Conservation (phyloP, 2,113 vertebrate species). For the Odobenus rosmarus region DNA sequence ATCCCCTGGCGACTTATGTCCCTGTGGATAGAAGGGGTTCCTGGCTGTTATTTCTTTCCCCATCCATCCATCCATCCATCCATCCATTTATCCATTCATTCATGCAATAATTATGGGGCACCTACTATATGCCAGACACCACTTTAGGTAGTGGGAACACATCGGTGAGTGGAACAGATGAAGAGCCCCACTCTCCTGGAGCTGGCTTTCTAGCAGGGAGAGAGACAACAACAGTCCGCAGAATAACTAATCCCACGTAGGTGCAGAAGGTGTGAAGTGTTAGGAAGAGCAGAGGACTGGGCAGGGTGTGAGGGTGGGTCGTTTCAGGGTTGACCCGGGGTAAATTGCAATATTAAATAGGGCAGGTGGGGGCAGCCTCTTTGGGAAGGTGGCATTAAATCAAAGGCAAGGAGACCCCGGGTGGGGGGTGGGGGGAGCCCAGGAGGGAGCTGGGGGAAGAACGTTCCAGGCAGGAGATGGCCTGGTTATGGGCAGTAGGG, state of each 20-base stretch:
- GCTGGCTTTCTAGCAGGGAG: not conserved
- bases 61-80: not conserved
- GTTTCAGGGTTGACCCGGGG: not conserved
- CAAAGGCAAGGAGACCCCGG: not conserved
- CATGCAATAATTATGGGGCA: not conserved
- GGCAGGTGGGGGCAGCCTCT: not conserved
- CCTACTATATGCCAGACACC: not conserved
- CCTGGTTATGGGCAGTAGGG: not conserved
- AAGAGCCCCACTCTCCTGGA: not conserved
- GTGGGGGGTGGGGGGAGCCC: too few relatives aligned
- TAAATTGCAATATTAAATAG: not conserved
- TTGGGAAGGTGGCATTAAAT: not conserved
- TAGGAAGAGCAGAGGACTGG: rapidly evolving
- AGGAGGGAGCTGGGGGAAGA: not conserved
- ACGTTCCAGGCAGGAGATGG: not conserved
- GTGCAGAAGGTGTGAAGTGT: not conserved
- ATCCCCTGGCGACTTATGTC: not conserved
- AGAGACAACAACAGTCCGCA: not conserved
- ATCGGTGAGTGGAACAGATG: not conserved
- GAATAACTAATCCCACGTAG: rapidly evolving
- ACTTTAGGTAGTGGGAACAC: not conserved
- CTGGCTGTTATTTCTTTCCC: not conserved
- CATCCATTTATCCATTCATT: not conserved
- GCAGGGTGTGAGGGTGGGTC: not conserved
- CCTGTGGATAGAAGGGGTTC: not conserved